Evolutionary conservation across 92 coral and sea anemone species (phyloP).

Genomic region (Epizoanthus ramosus): DNA sequence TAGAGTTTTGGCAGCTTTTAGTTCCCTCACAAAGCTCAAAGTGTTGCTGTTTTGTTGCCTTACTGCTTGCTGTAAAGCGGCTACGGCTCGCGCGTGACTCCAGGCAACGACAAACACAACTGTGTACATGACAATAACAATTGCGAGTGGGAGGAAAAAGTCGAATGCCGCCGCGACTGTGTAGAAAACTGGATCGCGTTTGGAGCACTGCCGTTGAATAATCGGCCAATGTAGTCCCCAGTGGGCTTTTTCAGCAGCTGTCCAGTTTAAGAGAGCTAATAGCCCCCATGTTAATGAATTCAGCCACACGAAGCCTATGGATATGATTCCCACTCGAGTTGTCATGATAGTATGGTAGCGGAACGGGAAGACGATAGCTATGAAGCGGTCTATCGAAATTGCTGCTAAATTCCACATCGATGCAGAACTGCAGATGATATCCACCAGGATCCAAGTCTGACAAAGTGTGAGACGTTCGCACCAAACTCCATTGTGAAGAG

Average conservation of each 20-base stretch:
- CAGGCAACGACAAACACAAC: constrained; percentile 83
- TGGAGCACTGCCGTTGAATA: constrained; percentile 44
- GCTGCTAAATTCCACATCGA: constrained; percentile 91
- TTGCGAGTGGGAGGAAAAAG: constrained; percentile 75
- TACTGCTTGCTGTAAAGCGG: constrained; percentile 70
- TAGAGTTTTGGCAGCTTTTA: constrained; percentile 93
- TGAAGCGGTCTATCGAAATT: constrained; percentile 87
- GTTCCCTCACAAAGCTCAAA: constrained; percentile 74
- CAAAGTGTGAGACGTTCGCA: constrained; percentile 66
- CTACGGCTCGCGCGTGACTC: constrained; percentile 89
- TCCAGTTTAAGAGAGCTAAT: constrained; percentile 76
- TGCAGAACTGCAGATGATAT: constrained; percentile 77
- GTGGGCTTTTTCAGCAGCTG: constrained; percentile 39
- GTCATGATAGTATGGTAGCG: constrained; percentile 88
- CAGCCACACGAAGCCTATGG: constrained; percentile 77
- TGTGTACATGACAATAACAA: constrained; percentile 80
- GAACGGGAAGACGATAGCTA: constrained; percentile 88
- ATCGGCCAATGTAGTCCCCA: constrained; percentile 23
- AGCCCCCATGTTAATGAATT: constrained; percentile 59
- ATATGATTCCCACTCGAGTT: constrained; percentile 44
- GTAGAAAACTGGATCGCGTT: constrained; percentile 69
- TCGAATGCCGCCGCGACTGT: constrained; percentile 64
- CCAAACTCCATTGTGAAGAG: constrained; percentile 74
- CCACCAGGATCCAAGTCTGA: constrained; percentile 71
- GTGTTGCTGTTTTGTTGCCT: constrained; percentile 50